Conservation (phyloP, 30 jellyfish, hydroid and myxozoan genomes). For the Chironex yamaguchii region DNA sequence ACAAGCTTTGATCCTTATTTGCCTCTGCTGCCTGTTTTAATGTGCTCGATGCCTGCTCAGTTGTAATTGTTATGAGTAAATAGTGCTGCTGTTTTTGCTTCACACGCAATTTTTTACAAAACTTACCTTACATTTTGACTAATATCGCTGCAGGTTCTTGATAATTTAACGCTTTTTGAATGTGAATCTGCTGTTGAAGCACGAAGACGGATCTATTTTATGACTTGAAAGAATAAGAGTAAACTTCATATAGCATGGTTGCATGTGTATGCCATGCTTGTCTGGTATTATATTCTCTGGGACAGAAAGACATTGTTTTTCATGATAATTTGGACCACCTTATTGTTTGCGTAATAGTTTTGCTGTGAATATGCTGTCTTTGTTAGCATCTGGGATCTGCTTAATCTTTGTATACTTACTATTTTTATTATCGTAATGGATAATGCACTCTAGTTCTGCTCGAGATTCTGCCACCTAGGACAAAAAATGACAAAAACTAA, state of each 20-base stretch:
- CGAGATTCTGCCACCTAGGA: constrained; percentile 1
- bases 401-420: constrained; percentile 2
- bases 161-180: neutral
- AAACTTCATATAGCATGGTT: constrained; percentile 58
- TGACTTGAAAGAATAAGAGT: constrained; percentile 13
- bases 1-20: constrained; percentile 17
- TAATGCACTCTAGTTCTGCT: constrained; percentile 24
- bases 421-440: constrained; percentile 25
- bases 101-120: constrained; percentile 5
- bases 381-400: constrained; percentile 20
- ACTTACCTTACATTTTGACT: neutral
- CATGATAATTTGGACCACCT: constrained; percentile 41
- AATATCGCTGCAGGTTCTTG: constrained; percentile 1
- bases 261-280: constrained; percentile 18
- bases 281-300: constrained; percentile 34
- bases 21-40: constrained; percentile 5
- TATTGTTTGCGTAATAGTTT: constrained; percentile 8
- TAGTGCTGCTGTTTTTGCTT: constrained; percentile 15
- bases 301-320: constrained; percentile 47
- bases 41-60: neutral
- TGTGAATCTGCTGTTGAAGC: neutral
- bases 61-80: constrained; percentile 23
- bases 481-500: neutral
- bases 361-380: constrained; percentile 29
- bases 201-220: neutral